Base-by-base conservation (phyloP, 1,140 invertebrate genomes). In the Drosophila bocki region DNA sequence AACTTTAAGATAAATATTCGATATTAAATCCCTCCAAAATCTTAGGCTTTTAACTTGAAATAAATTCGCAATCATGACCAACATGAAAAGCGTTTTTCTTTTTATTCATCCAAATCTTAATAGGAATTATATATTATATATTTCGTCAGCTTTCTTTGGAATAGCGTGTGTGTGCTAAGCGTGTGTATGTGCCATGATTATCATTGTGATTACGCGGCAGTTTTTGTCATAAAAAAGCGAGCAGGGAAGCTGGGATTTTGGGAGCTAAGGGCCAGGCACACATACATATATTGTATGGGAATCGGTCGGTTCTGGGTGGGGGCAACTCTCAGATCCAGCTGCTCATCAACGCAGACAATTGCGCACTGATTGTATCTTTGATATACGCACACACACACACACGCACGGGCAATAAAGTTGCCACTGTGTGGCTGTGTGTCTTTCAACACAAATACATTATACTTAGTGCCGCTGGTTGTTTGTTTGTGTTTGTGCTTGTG, bases 281-380 rank as follows among this genome's bases (percentile, higher is more conserved):
- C 39, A 47, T 32, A 51, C 39, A 47, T 41, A 53, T 70, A 39
- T 65, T 65, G 61, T 65, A 37, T 45, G 47, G 11, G 54, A 47
- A 58, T 44, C 22, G 33, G 50, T 17, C 22, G 29, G 26, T 37
- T 35, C 11, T 19, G 64, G 44, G 33, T 67, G 42, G 63, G 76
- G 51, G 37, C 70, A 53, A 68, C 39, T 54, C 48, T 26, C 67
- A 26, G 48, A 54, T 70, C 63, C 81, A 60, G 68, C 77, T 88
- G 84, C 84, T 87, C 84, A 87, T 87, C 84, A 87, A 72, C 80
- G 72, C 84, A 87, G 84, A 88, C 84, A 87, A 87, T 87, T 87
- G 84, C 80, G 80, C 80, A 75, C 84, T 87, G 84, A 87, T 87
- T 87, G 84, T 87, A 87, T 88, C 84, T 84, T 69, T 78, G 72